Conservation (phyloP, 2,113 vertebrate genomes). For the Trematomus loennbergii region DNA sequence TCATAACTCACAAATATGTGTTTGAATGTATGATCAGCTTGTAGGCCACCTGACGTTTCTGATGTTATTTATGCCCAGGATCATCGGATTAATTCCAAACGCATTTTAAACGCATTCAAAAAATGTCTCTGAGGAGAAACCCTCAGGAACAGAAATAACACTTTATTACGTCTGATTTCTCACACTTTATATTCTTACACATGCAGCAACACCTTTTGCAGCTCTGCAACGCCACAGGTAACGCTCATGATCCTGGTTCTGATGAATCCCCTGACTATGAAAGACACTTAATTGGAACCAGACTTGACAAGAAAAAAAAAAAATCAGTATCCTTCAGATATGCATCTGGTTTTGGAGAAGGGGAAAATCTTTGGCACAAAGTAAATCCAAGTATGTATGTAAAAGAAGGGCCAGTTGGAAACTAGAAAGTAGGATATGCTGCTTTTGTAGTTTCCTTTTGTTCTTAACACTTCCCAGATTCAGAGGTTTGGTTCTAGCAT, state of each 20-base stretch:
- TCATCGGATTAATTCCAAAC: conserved; percentile 38
- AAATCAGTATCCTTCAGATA: conserved; percentile 3
- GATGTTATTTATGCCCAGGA: conserved; percentile 43
- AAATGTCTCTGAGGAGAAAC: neutral
- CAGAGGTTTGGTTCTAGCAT: neutral
- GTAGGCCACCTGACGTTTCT: conserved; percentile 49
- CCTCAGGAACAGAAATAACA: neutral
- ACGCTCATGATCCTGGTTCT: neutral
- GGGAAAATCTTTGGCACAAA: neutral
- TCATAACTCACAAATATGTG: conserved; percentile 51
- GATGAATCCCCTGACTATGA: conserved; percentile 12
- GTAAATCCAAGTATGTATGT: neutral
- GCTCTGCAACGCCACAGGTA: conserved; percentile 2
- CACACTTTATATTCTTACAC: neutral
- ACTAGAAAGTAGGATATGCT: neutral
- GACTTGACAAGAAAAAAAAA: conserved; percentile 5
- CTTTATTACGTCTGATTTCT: conserved; percentile 7
- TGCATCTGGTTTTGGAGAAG: conserved; percentile 44
- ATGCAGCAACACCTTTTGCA: conserved; percentile 1
- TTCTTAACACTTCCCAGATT: neutral
- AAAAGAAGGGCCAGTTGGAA: neutral
- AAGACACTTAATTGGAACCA: conserved; percentile 46
- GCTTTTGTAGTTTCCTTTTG: conserved; percentile 1
- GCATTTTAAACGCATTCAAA: conserved; percentile 49
- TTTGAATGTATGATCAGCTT: conserved; percentile 18